phyloP scores from a whole-genome alignment of 2,113 vertebrate genomes.

The Solenodon paradoxus region DNA sequence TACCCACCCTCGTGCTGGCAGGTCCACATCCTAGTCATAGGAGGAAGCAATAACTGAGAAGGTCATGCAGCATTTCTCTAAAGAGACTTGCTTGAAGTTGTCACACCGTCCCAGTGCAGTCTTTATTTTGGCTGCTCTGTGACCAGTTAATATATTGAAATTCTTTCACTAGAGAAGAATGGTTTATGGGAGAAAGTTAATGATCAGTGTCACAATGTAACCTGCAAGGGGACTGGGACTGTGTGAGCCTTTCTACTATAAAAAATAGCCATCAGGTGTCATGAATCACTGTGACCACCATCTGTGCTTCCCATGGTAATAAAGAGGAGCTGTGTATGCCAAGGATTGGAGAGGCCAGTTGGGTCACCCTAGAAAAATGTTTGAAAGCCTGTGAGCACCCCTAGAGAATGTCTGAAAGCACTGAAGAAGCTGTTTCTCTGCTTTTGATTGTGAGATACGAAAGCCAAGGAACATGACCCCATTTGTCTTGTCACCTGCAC shows the following conservation, averaged over 20 bases:
- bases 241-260: background rate
- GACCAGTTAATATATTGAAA: background rate
- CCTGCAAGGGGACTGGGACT: background rate
- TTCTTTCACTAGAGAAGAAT: background rate
- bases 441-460: background rate
- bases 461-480: background rate
- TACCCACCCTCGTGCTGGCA: background rate
- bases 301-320: background rate
- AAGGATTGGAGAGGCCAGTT: background rate
- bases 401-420: background rate
- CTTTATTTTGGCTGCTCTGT: background rate
- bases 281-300: background rate
- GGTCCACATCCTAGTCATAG: background rate
- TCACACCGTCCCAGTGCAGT: background rate
- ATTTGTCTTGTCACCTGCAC: fast-evolving
- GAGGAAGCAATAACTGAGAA: background rate
- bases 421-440: background rate
- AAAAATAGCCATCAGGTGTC: background rate
- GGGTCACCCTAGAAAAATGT: background rate
- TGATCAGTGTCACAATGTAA: background rate
- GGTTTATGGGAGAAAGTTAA: background rate
- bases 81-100: background rate
- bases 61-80: background rate
- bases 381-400: background rate
- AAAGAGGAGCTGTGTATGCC: fast-evolving